Evolutionary conservation across 1,140 invertebrate genomes (phyloP), one percentile per base, ranked within the genome.

Genomic region (Drosophila carrolli): DNA sequence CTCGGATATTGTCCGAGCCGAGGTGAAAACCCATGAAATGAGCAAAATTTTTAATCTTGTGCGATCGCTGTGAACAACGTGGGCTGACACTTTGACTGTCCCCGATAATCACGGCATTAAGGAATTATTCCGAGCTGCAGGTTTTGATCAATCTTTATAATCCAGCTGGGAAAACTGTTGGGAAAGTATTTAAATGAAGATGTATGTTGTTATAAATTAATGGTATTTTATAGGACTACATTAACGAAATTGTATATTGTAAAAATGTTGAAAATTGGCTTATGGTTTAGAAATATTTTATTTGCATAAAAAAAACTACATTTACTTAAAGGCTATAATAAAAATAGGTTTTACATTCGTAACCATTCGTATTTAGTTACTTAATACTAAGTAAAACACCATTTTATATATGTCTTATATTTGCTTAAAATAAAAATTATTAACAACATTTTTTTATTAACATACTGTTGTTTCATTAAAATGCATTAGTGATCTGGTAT

Each of bases 21-120:
- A 53, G 41, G 65, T 81, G 56, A 53, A 78, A 75, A 71, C 53
- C 67, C 78, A 65, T 85, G 77, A 85, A 85, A 85, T 85, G 81
- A 85, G 82, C 82, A 85, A 84, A 65, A 71, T 75, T 75, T 59
- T 59, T 67, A 75, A 76, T 71, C 65, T 43, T 32, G 6, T 38
- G 38, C 57, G 65, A 78, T 62, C 44, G 38, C 37, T 75, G 41
- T 27, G 70, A 56, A 70, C 37, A 70, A 66, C 60, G 29, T 68
- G 65, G 65, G 68, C 68, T 50, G 51, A 71, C 43, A 58, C 43
- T 68, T 71, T 71, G 68, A 71, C 65, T 71, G 63, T 57, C 47
- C 60, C 27, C 65, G 65, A 53, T 65, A 68, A 68, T 68, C 67
- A 48, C 9, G 37, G 63, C 43, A 57, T 71, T 58, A 71, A 27